Percentiles rank a stretch among this genome's conserved stretches.
Conservation (phyloP, 2,888 invertebrate species). For the Parelbella ahira region DNA sequence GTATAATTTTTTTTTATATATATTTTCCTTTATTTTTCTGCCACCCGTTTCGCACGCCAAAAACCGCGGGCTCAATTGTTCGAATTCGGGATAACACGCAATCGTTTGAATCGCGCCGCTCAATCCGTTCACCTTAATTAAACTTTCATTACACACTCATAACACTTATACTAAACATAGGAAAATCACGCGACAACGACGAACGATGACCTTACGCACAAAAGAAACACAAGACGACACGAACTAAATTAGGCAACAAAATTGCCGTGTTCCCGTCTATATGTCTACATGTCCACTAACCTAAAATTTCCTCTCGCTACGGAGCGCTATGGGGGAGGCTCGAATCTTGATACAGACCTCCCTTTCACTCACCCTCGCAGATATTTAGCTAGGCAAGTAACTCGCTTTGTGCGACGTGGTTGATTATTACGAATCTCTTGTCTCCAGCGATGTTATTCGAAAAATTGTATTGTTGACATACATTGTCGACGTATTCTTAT, state of each 20-base stretch:
- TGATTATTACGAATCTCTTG: conserved; percentile 74
- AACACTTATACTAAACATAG: conserved; percentile 37
- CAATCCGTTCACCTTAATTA: conserved; percentile 23
- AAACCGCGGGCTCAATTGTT: conserved; percentile 24
- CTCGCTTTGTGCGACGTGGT: conserved; percentile 70
- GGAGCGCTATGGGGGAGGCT: conserved; percentile 69
- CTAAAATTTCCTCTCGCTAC: conserved; percentile 76
- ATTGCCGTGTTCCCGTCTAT: conserved; percentile 80
- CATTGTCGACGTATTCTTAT: conserved; percentile 26
- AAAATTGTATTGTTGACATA: conserved; percentile 36
- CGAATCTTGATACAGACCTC: conserved; percentile 72
- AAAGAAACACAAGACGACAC: conserved; percentile 79
- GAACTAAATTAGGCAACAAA: conserved; percentile 80
- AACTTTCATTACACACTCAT: conserved; percentile 28
- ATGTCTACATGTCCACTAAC: conserved; percentile 82
- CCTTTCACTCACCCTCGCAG: conserved; percentile 71
- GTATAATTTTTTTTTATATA: conserved; percentile 12
- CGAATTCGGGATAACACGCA: conserved; percentile 20
- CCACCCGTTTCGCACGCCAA: conserved; percentile 34
- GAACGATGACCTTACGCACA: conserved; percentile 77
- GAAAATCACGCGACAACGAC: conserved; percentile 62
- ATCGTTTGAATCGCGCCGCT: conserved; percentile 25
- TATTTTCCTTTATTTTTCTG: conserved; percentile 22
- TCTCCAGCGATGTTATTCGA: conserved; percentile 41
- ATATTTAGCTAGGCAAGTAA: conserved; percentile 71